A percentile compares a stretch with the other conserved stretches of the same genome.
These are phyloP conservation scores for Herpetotheres cachinnans DNA, from an alignment of 2,113 vertebrate species.

Conservation along the genomic window DNA sequence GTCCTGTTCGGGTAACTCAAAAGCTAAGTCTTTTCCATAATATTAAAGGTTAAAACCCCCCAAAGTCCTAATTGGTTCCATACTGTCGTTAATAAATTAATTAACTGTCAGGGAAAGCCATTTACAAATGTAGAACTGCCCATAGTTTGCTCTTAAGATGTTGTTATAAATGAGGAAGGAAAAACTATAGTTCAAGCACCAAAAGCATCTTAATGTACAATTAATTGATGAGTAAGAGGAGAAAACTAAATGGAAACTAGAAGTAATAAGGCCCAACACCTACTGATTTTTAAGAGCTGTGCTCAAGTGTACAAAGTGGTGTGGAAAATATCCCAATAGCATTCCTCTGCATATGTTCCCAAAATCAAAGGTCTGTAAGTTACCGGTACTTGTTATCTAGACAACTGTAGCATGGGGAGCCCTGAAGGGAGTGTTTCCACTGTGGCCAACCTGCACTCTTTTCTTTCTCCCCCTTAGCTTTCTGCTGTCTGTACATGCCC, in stretches of 20 bases:
- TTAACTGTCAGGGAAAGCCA: background rate
- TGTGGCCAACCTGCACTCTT: background rate
- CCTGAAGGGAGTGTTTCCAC: background rate
- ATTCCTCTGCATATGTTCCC: background rate
- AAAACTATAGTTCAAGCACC: background rate
- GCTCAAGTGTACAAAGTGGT: background rate
- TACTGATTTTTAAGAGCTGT: background rate
- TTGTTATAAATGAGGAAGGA: background rate
- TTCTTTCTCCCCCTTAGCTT: background rate
- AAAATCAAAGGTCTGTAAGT: background rate
- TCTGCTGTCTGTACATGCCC: fast-evolving
- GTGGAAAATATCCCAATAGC: background rate
- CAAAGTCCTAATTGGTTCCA: background rate
- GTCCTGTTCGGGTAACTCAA: background rate
- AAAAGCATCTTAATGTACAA: background rate
- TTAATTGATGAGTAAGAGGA: background rate
- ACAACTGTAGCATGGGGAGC: background rate
- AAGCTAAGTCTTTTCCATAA: background rate
- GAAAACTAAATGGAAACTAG: background rate
- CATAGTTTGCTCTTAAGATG: background rate
- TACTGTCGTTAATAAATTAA: background rate
- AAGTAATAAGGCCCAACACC: background rate
- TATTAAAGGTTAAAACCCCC: background rate
- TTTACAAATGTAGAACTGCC: background rate
- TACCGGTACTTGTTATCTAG: background rate